Evolutionary conservation across 1,140 invertebrate genomes (phyloP), one percentile per base, ranked within the genome.

Genomic region (Ceratina calcarata): DNA sequence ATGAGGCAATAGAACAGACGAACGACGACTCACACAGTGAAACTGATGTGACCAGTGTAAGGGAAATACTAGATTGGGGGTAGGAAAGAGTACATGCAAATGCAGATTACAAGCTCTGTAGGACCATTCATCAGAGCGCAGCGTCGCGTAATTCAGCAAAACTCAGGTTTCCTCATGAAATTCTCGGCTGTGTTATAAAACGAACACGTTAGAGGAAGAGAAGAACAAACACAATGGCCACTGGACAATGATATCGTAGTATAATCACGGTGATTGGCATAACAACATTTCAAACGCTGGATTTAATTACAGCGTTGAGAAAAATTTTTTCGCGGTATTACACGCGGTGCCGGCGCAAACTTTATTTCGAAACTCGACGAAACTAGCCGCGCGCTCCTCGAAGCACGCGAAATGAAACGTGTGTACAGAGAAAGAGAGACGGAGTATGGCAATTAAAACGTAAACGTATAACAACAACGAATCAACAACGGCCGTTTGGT

Each of bases 341-440:
- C 70, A 49, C 64, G 24, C 37, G 70, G n/a, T n/a, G n/a, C n/a
- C 51, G 49, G 37, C 8, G 72, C 32, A 18, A 75, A 67, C 51
- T 66, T 75, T n/a, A 45, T 57, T 75, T 67, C 62, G 62, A 75
- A 75, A 67, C 51, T 24, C n/a, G n/a, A n/a, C n/a, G n/a, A n/a
- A n/a, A n/a, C n/a, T n/a, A n/a, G n/a, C 62, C 7, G 32, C n/a
- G 12, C 16, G 61, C 51, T 51, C 2, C 20, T 7, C 1, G 45
- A 32, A 57, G 49, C 62, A 57, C 37, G 37, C 49, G 24, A 18
- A 27, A 32, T 61, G n/a, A 15, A 24, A 61, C 58, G 22, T 32
- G 62, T 7, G 32, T 37, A 37, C 32, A 37, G 32, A 7, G 32
- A 7, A 37, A 7, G 32, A 37, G 32, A 37, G 32, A 60, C 20